Percentiles rank a stretch among this genome's conserved stretches.
Evolutionary conservation across 30 jellyfish, hydroid and myxozoan genomes (phyloP).

Genomic region (Hydra vulgaris): DNA sequence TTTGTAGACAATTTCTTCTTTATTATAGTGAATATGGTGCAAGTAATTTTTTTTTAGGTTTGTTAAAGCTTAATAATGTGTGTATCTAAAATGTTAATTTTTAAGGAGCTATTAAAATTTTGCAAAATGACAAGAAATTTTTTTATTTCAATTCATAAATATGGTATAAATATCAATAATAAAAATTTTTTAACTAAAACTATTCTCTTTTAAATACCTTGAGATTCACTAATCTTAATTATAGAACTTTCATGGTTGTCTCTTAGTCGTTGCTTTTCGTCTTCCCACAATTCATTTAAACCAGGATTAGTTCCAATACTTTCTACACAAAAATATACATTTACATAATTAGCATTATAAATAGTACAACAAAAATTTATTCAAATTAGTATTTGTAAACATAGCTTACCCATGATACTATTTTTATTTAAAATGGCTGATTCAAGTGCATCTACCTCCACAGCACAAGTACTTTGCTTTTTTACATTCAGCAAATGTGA

Average conservation of each 20-base stretch:
- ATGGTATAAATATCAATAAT: no score
- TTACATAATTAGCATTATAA: not conserved
- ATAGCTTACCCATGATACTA: slow-evolving; percentile 65
- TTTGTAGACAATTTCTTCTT: no score
- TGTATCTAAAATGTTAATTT: no score
- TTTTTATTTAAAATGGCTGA: slow-evolving; percentile 50
- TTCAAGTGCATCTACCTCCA: slow-evolving; percentile 72
- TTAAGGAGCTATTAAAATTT: no score
- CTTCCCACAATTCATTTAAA: slow-evolving; percentile 83
- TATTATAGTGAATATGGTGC: no score
- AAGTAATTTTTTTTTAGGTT: no score
- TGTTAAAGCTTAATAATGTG: no score
- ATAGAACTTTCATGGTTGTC: slow-evolving; percentile 49
- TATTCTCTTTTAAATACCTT: not conserved
- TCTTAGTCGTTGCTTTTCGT: slow-evolving; percentile 64
- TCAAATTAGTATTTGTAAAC: no score
- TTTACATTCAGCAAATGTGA: not conserved
- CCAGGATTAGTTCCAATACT: slow-evolving; percentile 87
- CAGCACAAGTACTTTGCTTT: slow-evolving; percentile 64
- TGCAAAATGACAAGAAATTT: no score
- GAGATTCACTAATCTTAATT: slow-evolving; percentile 44
- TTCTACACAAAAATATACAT: slow-evolving; percentile 11
- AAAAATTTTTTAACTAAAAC: not conserved
- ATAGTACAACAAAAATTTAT: no score
- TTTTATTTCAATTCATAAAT: no score